A percentile compares a stretch with the other conserved stretches of the same genome.
Conservation (phyloP, 2,113 vertebrate genomes). For the Cottus gobio region DNA sequence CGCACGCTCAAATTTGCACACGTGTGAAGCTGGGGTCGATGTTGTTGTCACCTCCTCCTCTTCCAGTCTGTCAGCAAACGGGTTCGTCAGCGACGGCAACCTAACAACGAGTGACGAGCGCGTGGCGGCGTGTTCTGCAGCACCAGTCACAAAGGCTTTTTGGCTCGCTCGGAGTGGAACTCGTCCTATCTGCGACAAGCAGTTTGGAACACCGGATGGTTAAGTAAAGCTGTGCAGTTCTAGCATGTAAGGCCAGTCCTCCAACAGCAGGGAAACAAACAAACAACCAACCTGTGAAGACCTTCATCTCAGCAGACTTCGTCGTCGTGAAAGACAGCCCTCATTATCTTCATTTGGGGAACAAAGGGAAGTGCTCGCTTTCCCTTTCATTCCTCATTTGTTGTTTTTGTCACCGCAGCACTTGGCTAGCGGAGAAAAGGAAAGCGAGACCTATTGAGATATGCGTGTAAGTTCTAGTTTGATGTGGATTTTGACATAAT, state of each 20-base stretch:
- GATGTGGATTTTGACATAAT: constrained; percentile 83
- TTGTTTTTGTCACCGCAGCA: constrained; percentile 63
- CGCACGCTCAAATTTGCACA: constrained; percentile 28
- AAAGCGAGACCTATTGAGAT: too few species aligned
- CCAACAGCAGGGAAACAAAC: constrained; percentile 17
- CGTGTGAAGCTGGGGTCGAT: not conserved
- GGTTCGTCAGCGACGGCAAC: constrained; percentile 13
- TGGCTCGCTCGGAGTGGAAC: not conserved
- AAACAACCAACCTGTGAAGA: constrained; percentile 39
- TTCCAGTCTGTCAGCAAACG: too few species aligned
- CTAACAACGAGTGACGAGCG: not conserved
- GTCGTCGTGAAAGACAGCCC: constrained; percentile 50
- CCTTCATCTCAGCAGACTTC: constrained; percentile 23
- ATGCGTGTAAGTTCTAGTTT: constrained; percentile 70
- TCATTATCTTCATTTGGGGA: constrained; percentile 73
- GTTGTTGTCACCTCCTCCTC: not conserved
- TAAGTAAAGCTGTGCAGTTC: constrained; percentile 17
- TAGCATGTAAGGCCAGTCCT: constrained; percentile 16
- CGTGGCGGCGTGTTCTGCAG: constrained; percentile 14
- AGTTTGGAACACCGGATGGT: not conserved
- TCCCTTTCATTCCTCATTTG: constrained; percentile 70
- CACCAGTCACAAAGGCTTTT: constrained; percentile 3
- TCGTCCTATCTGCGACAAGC: constrained; percentile 8
- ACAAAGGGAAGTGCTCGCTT: constrained; percentile 67
- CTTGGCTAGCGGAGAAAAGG: constrained; percentile 56